A percentile compares a stretch with the other conserved stretches of the same genome.
These are phyloP conservation scores for Drosophila nr. medialis DNA, from an alignment of 2,888 invertebrate species.

Conservation along the genomic window DNA sequence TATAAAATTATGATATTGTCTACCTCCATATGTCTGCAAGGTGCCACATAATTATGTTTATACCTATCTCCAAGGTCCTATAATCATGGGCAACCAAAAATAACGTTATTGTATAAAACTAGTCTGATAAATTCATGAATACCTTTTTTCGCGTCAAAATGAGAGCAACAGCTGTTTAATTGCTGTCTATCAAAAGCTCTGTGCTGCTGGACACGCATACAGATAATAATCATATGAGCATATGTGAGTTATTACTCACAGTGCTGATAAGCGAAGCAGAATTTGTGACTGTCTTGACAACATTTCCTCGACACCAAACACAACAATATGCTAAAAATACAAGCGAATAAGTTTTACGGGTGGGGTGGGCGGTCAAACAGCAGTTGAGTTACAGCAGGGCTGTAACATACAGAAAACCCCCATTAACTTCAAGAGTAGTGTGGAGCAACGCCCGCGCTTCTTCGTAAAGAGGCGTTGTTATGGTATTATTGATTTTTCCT, in stretches of 20 bases:
- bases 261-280: constrained; percentile 42
- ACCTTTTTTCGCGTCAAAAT: background rate
- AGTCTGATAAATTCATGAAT: constrained; percentile 2
- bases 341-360: background rate
- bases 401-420: constrained; percentile 30
- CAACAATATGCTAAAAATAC: constrained; percentile 14
- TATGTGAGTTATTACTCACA: constrained; percentile 2
- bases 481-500: constrained; percentile 76
- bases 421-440: constrained; percentile 49
- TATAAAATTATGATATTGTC: background rate
- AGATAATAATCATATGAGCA: background rate
- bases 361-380: constrained; percentile 10
- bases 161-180: constrained; percentile 58
- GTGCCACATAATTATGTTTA: background rate
- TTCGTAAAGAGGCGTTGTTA: constrained; percentile 59
- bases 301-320: constrained; percentile 6
- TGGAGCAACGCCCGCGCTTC: constrained; percentile 45
- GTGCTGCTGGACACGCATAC: background rate
- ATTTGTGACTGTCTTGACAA: constrained; percentile 3
- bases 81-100: background rate
- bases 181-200: constrained; percentile 21
- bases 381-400: constrained; percentile 49
- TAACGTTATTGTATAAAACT: background rate
- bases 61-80: background rate
- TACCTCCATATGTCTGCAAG: background rate